Evolutionary conservation across 2,113 vertebrate species (phyloP).

Genomic region (Eretmochelys imbricata): DNA sequence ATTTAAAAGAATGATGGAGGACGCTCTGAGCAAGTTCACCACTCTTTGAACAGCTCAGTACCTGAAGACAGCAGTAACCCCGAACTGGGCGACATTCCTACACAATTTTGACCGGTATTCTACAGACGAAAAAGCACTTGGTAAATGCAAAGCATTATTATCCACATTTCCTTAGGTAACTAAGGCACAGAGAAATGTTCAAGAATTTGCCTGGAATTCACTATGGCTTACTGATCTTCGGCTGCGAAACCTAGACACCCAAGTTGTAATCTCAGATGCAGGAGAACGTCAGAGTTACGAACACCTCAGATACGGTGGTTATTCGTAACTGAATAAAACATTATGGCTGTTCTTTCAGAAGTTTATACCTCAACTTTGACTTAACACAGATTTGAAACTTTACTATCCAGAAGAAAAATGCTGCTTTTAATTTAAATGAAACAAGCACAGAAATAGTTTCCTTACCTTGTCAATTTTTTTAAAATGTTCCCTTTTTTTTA

Average conservation of each 20-base stretch:
- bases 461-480: too few species aligned
- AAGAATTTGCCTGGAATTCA: neutral
- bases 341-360: too few species aligned
- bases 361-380: too few species aligned
- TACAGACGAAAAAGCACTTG: neutral
- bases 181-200: neutral
- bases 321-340: too few species aligned
- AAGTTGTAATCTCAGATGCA: neutral
- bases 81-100: neutral
- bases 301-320: too few species aligned
- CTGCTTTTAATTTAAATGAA: too few species aligned
- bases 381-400: too few species aligned
- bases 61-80: neutral
- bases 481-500: too few species aligned
- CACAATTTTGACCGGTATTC: neutral
- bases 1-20: neutral
- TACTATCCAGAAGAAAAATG: too few species aligned
- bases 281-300: too few species aligned
- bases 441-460: too few species aligned
- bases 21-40: neutral
- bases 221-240: neutral
- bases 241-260: neutral
- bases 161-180: neutral
- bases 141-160: too few species aligned
- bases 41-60: neutral